A percentile compares a stretch with the other conserved stretches of the same genome.
Conservation (phyloP, 2,888 invertebrate species). For the Caenorhabditis doughertyi region DNA sequence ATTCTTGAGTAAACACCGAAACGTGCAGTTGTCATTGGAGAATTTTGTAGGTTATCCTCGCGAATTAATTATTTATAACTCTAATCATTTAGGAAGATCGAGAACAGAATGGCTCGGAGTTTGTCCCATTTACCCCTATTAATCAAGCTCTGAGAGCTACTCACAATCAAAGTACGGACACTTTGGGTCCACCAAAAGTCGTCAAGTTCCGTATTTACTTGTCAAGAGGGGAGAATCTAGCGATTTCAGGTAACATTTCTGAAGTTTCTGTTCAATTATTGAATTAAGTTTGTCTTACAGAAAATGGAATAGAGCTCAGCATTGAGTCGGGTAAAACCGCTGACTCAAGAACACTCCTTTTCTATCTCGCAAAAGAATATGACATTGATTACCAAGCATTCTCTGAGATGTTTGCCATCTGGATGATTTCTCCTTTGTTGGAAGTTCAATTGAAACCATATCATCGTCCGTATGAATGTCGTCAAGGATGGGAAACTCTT, state of each 20-base stretch:
- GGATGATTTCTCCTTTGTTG: constrained; percentile 61
- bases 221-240: constrained; percentile 22
- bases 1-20: constrained; percentile 36
- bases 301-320: constrained; percentile 47
- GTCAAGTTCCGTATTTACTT: constrained; percentile 56
- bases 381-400: constrained; percentile 33
- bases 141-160: constrained; percentile 23
- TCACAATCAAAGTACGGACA: constrained; percentile 51
- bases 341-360: constrained; percentile 23
- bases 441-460: constrained; percentile 62
- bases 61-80: too few species aligned
- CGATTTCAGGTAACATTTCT: constrained; percentile 1
- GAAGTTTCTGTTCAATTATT: too few species aligned
- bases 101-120: constrained; percentile 3
- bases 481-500: constrained; percentile 52
- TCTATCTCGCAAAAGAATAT: constrained; percentile 30
- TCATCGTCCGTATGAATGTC: constrained; percentile 59
- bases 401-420: constrained; percentile 54
- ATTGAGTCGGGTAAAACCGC: constrained; percentile 54
- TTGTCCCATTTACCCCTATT: constrained; percentile 47
- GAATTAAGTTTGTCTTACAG: constrained; percentile 10
- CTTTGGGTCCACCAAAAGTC: constrained; percentile 27
- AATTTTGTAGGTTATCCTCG: too few species aligned
- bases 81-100: too few species aligned
- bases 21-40: constrained; percentile 29